Conservation (phyloP, 2,797 vertebrate genomes). For the Chromis chromis region DNA sequence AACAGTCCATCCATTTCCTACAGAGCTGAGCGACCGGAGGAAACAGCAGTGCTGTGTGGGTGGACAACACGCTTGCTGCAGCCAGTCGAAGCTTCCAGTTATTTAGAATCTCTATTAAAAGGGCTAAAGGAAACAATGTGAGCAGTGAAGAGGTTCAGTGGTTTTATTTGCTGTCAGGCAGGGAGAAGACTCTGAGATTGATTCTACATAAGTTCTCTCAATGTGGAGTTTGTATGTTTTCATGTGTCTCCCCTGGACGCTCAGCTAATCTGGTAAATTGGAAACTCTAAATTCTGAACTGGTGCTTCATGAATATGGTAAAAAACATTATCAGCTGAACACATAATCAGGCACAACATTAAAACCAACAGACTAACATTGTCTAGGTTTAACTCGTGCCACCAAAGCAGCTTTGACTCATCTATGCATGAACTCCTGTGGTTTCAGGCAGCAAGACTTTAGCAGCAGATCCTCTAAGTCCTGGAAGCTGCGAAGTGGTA, state of each 20-base stretch:
- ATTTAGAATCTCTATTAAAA: constrained; percentile 17
- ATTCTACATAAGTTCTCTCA: neutral
- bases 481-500: too few species aligned
- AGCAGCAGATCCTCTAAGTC: too few species aligned
- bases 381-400: too few species aligned
- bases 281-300: neutral
- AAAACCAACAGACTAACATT: too few species aligned
- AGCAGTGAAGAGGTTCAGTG: constrained; percentile 10
- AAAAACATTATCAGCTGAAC: neutral
- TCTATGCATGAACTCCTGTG: too few species aligned
- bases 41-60: constrained; percentile 17
- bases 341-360: neutral
- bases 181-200: neutral
- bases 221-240: neutral
- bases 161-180: neutral
- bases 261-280: constrained; percentile 1
- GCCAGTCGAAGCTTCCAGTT: neutral
- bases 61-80: neutral
- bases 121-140: neutral
- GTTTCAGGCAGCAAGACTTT: too few species aligned
- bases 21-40: neutral
- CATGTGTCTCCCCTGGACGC: neutral
- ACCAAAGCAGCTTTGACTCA: too few species aligned
- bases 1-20: constrained; percentile 6
- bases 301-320: neutral